These are phyloP conservation scores for Arenaria interpres DNA, from an alignment of 2,113 vertebrate species.

Conservation along the genomic window DNA sequence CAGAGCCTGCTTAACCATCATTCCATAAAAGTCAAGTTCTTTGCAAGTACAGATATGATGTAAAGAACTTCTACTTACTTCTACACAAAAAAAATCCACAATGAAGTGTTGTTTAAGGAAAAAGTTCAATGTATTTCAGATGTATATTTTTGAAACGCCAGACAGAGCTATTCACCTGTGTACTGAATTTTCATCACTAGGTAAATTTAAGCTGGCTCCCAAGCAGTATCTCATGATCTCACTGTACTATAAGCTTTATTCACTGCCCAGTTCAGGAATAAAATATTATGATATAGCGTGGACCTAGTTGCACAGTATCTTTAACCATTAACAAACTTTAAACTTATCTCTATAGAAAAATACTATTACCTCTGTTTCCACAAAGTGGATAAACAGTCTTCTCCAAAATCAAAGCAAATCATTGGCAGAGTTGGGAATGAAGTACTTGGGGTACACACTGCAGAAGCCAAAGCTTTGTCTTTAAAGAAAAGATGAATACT, in stretches of 20 bases:
- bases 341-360: neutral
- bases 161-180: neutral
- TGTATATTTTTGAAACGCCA: neutral
- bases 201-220: neutral
- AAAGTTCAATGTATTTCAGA: neutral
- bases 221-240: neutral
- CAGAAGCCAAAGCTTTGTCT: neutral
- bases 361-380: neutral
- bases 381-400: neutral
- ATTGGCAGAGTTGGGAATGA: neutral
- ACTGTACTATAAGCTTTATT: neutral
- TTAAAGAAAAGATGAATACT: neutral
- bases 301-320: neutral
- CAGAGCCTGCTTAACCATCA: neutral
- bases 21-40: neutral
- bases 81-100: neutral
- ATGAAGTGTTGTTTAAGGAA: neutral
- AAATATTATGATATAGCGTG: neutral
- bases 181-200: neutral
- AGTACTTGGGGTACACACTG: neutral
- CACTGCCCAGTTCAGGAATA: neutral
- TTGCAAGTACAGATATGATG: rapidly evolving
- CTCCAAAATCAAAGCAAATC: neutral
- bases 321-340: neutral
- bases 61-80: neutral